Conservation (phyloP, 2,113 vertebrate genomes). For the Pelecanus crispus region DNA sequence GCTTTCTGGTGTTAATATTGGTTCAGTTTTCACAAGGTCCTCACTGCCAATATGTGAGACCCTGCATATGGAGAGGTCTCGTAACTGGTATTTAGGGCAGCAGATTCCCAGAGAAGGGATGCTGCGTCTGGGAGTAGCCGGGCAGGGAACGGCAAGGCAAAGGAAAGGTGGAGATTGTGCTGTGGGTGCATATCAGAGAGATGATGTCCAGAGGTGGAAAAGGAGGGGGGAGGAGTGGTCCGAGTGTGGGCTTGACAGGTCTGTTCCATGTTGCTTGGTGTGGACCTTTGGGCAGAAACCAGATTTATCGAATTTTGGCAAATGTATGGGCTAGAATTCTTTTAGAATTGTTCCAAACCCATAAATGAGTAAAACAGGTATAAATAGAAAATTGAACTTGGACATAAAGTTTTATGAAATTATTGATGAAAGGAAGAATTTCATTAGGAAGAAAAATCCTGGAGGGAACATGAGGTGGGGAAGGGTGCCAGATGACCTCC, state of each 20-base stretch:
- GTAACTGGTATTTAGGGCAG: neutral
- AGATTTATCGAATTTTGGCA: neutral
- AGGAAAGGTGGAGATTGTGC: neutral
- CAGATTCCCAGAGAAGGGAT: neutral
- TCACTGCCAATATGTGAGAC: neutral
- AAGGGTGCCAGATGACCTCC: neutral
- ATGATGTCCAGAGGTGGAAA: neutral
- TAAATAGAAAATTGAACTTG: neutral
- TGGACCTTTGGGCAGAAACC: neutral
- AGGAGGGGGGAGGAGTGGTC: neutral
- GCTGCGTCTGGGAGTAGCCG: neutral
- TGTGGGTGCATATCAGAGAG: neutral
- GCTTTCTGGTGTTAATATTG: neutral
- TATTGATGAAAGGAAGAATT: neutral
- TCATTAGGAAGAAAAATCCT: neutral
- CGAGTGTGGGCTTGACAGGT: neutral
- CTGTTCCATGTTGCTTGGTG: neutral
- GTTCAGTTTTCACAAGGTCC: neutral
- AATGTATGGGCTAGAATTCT: neutral
- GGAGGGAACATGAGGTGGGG: neutral
- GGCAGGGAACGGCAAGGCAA: neutral
- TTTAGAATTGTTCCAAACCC: neutral
- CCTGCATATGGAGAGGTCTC: accelerated
- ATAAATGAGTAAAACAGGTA: neutral
- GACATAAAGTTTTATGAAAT: neutral